Evolutionary conservation across 2,113 vertebrate genomes (phyloP).

Genomic region (Eudyptes chrysolophus): DNA sequence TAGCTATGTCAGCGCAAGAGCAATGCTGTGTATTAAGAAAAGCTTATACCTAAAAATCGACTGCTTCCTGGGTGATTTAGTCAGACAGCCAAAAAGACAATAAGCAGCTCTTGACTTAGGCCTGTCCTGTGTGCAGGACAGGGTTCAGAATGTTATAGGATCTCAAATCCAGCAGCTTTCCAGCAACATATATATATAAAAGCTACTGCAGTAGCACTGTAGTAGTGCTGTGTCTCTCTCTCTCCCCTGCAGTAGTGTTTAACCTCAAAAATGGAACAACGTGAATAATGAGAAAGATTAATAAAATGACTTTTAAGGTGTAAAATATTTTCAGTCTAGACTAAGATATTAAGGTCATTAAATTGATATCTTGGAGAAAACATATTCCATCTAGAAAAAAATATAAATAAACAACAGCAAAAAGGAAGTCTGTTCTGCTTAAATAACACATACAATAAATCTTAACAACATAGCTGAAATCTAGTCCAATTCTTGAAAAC

Average conservation of each 20-base stretch:
- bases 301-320: not conserved
- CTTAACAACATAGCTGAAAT: not conserved
- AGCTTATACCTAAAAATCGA: not conserved
- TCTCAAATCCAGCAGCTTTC: not conserved
- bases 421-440: not conserved
- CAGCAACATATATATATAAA: not conserved
- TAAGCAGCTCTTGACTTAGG: not conserved
- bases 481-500: not conserved
- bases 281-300: not conserved
- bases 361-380: not conserved
- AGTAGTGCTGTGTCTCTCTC: fast-evolving
- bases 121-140: not conserved
- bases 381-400: not conserved
- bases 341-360: not conserved
- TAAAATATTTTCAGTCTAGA: not conserved
- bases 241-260: not conserved
- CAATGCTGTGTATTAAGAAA: not conserved
- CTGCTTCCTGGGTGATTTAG: not conserved
- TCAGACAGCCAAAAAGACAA: not conserved
- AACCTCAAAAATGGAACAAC: not conserved
- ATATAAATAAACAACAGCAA: not conserved
- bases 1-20: not conserved
- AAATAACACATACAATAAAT: not conserved
- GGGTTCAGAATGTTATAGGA: not conserved
- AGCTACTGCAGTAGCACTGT: not conserved